Evolutionary conservation across 1,140 invertebrate genomes (phyloP).

Genomic region (Trichoplusia ni): DNA sequence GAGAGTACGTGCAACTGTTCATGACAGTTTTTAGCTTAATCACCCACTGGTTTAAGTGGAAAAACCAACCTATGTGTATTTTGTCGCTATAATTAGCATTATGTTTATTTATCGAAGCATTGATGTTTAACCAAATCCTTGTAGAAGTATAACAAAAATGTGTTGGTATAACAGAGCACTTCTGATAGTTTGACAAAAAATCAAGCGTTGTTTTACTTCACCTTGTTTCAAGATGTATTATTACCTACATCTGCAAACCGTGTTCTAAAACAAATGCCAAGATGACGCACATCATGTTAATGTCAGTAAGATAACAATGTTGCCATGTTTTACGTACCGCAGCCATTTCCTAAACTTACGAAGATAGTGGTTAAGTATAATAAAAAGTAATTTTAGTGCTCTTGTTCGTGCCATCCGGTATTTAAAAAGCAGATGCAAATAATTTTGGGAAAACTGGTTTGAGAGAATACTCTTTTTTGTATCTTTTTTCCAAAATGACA

Average conservation of each 20-base stretch:
- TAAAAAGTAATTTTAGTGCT: conserved; percentile 47
- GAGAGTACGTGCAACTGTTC: too few relatives aligned
- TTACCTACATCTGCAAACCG: not conserved
- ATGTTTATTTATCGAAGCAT: too few relatives aligned
- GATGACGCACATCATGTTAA: not conserved
- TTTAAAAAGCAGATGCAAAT: conserved; percentile 56
- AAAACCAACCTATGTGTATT: too few relatives aligned
- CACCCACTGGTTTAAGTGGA: too few relatives aligned
- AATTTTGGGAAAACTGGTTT: conserved; percentile 36
- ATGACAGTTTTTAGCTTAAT: too few relatives aligned
- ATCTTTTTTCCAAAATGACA: conserved; percentile 18
- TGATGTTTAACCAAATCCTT: too few relatives aligned
- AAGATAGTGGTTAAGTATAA: conserved; percentile 49
- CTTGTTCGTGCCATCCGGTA: conserved; percentile 47
- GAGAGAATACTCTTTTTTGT: not conserved
- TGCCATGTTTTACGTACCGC: not conserved
- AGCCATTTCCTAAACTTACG: conserved; percentile 37
- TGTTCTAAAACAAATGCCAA: not conserved
- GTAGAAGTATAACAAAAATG: too few relatives aligned
- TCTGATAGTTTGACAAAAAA: too few relatives aligned
- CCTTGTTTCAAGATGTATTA: not conserved
- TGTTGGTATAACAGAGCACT: too few relatives aligned
- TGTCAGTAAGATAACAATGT: conserved; percentile 24
- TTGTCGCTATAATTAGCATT: too few relatives aligned
- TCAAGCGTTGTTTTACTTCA: too few relatives aligned